Base-by-base conservation (phyloP, 2,113 vertebrate species). In the Alethe castanea region DNA sequence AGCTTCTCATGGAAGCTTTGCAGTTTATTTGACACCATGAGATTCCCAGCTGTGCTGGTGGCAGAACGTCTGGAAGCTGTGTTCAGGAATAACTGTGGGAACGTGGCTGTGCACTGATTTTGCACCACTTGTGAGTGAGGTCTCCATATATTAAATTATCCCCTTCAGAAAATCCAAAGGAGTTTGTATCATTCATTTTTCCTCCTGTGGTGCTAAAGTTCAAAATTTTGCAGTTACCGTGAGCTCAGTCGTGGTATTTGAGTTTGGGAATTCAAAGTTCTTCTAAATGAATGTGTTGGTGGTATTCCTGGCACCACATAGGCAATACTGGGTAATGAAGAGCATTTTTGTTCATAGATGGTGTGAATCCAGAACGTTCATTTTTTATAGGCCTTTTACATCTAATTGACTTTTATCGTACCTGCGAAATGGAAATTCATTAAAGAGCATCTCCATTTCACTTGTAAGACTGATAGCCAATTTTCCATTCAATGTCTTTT, bases 371-470 rank as follows among this genome's bases (percentile, higher is more conserved):
- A 95, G 38, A 85, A 22, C 29, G 22, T 44, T 44, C 24, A 70
- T 90, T 93, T 52, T 52, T 90, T 88, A 78, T 62, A 64, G 47
- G 78, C 60, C 54, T 95, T 94, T 96, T 78, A 64, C 31, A 67
- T 88, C 35, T 88, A 80, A 66, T 71, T 90, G 71, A 42, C 79
- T 95, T 88, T 64, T 90, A 86, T 59, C 60, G 40, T 78, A 90
- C 50, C 47, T 90, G 16, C 2, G 0, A 67, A 94, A 93, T 93
- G 67, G 60, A 90, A 86, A 86, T 26, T 23, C 59, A 82, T 91
- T 87, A 80, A 90, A 72, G 35, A 61, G 19, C 33, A 44, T 86
- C 35, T 91, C 48, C 38, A 52, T 88, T 92, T 88, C 33, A 82
- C 76, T 92, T 94, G 17, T 20, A 88, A 83, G 57, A 90, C 38